Evolutionary conservation across 2,113 vertebrate species (phyloP), one percentile per base, ranked within the genome.

Genomic region (Phoxinus phoxinus): DNA sequence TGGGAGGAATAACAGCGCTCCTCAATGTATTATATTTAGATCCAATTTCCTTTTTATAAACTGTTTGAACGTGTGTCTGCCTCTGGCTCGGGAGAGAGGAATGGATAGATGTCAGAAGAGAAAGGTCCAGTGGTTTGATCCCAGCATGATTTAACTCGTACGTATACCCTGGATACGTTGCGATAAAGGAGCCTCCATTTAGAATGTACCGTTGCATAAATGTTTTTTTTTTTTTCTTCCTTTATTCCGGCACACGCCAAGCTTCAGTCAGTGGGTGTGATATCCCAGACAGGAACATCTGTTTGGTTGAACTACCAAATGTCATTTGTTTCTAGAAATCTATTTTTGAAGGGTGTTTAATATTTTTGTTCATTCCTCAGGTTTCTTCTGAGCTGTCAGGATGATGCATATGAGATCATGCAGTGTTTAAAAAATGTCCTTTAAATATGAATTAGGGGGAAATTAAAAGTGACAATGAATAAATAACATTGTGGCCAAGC

Each of bases 301-400:
- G 78, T 80, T 80, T 63, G 58, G 25, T 37, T 25, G 58, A 80
- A 27, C n/a, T 44, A 19, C 35, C 21, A 41, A 79, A 63, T 80
- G 12, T 1, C 56, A 61, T 32, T 48, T 81, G n/a, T 48, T 65
- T 48, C 41, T 67, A 1, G 8, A 41, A 59, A 44, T 37, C 19
- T 11, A 48, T 53, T 76, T 53, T 12, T 53, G 30, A 35, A 75
- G 23, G 58, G 58, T 58, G 78, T 81, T 81, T 27, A 25, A 11
- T 80, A 80, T 80, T 80, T 80, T 30, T 27, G 12, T 27, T 80
- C 77, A 63, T 80, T 80, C n/a, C 12, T n/a, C 46, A 53, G 27
- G 15, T 63, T 9, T 13, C 6, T 25, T 80, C 35, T 17, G 56
- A 63, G 77, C n/a, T 44, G 23, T 61, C 23, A 25, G 12, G 53